Evolutionary conservation across 1,140 invertebrate genomes (phyloP), one percentile per base, ranked within the genome.

Genomic region (Drosophila simulans): DNA sequence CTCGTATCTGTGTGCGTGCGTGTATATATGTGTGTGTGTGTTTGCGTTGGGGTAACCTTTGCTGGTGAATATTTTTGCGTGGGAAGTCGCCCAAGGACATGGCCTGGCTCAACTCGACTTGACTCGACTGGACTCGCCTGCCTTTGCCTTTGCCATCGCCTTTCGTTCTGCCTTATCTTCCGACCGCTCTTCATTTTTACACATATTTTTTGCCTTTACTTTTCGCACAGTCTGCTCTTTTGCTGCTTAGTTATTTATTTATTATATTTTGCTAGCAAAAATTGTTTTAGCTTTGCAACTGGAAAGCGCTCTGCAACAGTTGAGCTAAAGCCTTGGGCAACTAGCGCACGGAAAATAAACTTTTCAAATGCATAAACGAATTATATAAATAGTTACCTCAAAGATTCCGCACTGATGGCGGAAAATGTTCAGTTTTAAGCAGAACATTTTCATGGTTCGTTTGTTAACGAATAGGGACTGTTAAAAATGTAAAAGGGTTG

Each of bases 1-100:
- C 76, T 68, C 59, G 79, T 48, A 75, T 65, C 49, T 72, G 39
- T 63, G 39, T 54, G 48, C 62, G 37, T 31, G 45, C 42, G 42
- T 22, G 20, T 22, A 22, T 65, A 15, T 51, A 34, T 40, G 59
- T 53, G 53, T 65, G 27, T 59, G 62, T 48, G 35, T 59, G 40
- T 59, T 48, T 79, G 51, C 60, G 72, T 81, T 81, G 72, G 76
- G 64, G 76, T 80, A 84, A 85, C 88, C 85, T 89, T 90, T 88
- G 71, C 84, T 80, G 76, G 76, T 68, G 56, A 77, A 90, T 68
- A 77, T 89, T 80, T 74, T 80, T 81, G 85, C 80, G 90, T 90
- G 77, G 90, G 90, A 91, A 86, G 90, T 91, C 88, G 90, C 90
- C 90, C 85, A 91, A 91, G 90, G 90, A 90, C 90, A 84, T 91